Base-by-base conservation (phyloP, 2,797 vertebrate genomes). In the Semaprochilodus insignis region DNA sequence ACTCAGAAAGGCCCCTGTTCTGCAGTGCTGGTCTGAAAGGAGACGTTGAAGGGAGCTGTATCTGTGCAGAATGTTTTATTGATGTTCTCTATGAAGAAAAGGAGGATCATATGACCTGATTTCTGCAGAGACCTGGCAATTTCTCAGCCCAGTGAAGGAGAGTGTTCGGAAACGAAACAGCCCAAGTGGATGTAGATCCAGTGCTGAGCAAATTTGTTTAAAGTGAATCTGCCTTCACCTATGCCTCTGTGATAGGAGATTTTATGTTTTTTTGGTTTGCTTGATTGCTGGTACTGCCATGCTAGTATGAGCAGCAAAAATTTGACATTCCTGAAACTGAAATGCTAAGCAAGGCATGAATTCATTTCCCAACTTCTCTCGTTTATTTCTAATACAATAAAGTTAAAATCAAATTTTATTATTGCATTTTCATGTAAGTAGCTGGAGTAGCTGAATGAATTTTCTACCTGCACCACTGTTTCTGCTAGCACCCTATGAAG, bases 1-100 rank as follows among this genome's bases (percentile, higher is more conserved):
- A 55, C 65, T 79, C 51, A 55, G 51, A 86, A 83, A 66, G 73
- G 83, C 78, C 84, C 84, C 77, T 86, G 87, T 85, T 88, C 75
- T 67, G 71, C 83, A 86, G 80, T 75, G 75, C 83, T 70, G 65
- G 80, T 85, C 83, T 82, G 51, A 79, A 23, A 76, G 69, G 80
- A 83, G 80, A 88, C 80, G 82, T 80, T 15, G 74, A 77, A 73
- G 66, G 83, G 73, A 65, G 78, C 76, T 82, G 55, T 84, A 63
- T 85, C 84, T 84, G 80, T 85, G 73, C 75, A 87, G 79, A 85
- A 86, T 82, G 83, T 83, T 78, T 85, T 89, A 86, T 86, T 88
- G 86, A 83, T 82, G 78, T 78, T 87, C 69, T 51, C 80, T 81
- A 72, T 67, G 67, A 86, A 84, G 76, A 80, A 72, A 81, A 67